These are phyloP conservation scores for Diarsia rubi DNA, from an alignment of 2,888 invertebrate species.

Conservation along the genomic window DNA sequence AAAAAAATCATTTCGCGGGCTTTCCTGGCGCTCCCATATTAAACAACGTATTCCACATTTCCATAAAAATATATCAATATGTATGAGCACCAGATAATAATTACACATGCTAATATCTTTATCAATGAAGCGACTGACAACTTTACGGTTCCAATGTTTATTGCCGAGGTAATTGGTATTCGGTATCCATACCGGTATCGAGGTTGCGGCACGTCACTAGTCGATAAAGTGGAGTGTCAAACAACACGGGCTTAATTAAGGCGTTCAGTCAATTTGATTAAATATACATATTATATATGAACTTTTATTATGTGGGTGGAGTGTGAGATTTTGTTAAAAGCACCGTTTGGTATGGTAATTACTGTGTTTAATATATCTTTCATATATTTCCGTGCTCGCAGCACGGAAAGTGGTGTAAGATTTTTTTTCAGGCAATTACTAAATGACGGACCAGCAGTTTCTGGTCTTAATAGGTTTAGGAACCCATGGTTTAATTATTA, in stretches of 20 bases:
- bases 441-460: neutral
- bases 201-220: slow-evolving; percentile 58
- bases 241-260: slow-evolving; percentile 64
- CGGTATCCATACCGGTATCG: slow-evolving; percentile 53
- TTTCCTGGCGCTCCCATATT: neutral
- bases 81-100: slow-evolving; percentile 57
- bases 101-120: slow-evolving; percentile 67
- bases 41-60: slow-evolving; percentile 39
- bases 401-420: neutral
- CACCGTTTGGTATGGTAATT: slow-evolving; percentile 46
- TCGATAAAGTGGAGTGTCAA: slow-evolving; percentile 65
- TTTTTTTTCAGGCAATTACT: slow-evolving; percentile 21
- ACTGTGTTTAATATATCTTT: slow-evolving; percentile 34
- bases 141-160: slow-evolving; percentile 60
- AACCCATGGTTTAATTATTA: neutral
- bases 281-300: slow-evolving; percentile 49
- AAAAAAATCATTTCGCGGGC: too few species aligned
- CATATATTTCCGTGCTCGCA: neutral
- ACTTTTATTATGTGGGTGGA: slow-evolving; percentile 47
- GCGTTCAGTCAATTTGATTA: slow-evolving; percentile 58
- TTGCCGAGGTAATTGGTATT: slow-evolving; percentile 57
- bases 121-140: slow-evolving; percentile 51
- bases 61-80: slow-evolving; percentile 56
- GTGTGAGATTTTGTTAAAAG: slow-evolving; percentile 46
- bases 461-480: neutral